Percentiles rank a stretch among this genome's conserved stretches.
phyloP scores from a whole-genome alignment of 2,888 invertebrate species.

The Acanthosepion lycidas region DNA sequence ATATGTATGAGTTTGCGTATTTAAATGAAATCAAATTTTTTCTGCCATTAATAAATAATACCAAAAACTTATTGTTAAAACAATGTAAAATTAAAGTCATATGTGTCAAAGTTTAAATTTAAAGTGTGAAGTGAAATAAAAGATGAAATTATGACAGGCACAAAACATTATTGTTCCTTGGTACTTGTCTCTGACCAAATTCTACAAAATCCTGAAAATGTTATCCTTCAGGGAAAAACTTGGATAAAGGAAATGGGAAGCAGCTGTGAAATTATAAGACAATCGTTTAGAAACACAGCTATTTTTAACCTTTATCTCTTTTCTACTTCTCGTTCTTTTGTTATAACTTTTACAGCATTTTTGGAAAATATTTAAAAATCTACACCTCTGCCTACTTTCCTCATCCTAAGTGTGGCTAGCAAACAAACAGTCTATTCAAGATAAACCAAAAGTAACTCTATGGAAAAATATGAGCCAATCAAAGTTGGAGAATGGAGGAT shows the following conservation, averaged over 20 bases:
- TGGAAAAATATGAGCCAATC: neutral
- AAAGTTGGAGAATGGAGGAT: neutral
- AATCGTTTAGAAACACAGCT: neutral
- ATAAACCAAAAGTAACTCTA: neutral
- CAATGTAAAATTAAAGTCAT: neutral
- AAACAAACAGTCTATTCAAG: neutral
- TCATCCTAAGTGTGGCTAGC: neutral
- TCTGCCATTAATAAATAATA: neutral
- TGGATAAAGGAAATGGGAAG: neutral
- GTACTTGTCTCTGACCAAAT: neutral
- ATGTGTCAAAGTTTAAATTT: neutral
- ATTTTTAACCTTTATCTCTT: slow-evolving; percentile 8
- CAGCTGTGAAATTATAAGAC: slow-evolving; percentile 18
- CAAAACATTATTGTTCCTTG: neutral
- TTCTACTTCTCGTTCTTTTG: neutral
- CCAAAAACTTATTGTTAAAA: neutral
- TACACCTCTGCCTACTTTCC: neutral
- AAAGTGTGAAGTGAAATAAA: neutral
- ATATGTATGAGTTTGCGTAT: neutral
- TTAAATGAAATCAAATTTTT: neutral
- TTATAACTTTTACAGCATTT: neutral
- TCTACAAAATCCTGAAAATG: neutral
- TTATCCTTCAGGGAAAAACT: neutral
- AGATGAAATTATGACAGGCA: neutral
- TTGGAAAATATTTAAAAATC: slow-evolving; percentile 4